Percentiles rank a stretch among this genome's conserved stretches.
These are phyloP conservation scores for Neogobius melanostomus DNA, from an alignment of 2,113 vertebrate species.

Conservation along the genomic window DNA sequence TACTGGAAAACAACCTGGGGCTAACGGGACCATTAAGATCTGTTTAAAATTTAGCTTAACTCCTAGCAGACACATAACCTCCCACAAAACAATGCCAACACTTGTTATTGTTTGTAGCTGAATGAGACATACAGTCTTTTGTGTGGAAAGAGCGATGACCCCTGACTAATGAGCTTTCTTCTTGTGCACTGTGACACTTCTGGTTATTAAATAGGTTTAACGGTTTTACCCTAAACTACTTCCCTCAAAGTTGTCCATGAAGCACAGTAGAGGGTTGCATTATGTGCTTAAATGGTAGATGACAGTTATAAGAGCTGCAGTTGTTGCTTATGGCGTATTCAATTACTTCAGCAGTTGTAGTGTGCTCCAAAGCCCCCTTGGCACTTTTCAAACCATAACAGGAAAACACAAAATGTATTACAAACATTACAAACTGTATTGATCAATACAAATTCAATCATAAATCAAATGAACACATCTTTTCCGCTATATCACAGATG, in stretches of 20 bases:
- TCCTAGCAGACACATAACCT: conserved; percentile 2
- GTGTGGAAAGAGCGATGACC: neutral
- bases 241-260: neutral
- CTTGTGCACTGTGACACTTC: neutral
- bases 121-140: neutral
- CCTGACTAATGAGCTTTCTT: neutral
- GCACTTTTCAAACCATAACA: neutral
- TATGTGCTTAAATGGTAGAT: neutral
- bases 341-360: neutral
- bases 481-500: conserved; percentile 16
- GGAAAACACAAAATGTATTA: neutral
- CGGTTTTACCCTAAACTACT: neutral
- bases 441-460: neutral
- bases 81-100: conserved; percentile 14
- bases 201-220: neutral
- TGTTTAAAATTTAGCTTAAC: conserved; percentile 11
- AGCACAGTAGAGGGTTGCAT: neutral
- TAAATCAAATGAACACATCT: conserved; percentile 13
- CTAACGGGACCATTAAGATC: neutral
- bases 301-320: conserved; percentile 4
- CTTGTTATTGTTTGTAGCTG: conserved; percentile 16
- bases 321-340: conserved; percentile 2
- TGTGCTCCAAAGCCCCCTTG: neutral
- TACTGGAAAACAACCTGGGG: conserved; percentile 40
- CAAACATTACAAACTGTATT: neutral